Conservation (phyloP, 2,888 invertebrate genomes). For the Mythimna albipuncta region DNA sequence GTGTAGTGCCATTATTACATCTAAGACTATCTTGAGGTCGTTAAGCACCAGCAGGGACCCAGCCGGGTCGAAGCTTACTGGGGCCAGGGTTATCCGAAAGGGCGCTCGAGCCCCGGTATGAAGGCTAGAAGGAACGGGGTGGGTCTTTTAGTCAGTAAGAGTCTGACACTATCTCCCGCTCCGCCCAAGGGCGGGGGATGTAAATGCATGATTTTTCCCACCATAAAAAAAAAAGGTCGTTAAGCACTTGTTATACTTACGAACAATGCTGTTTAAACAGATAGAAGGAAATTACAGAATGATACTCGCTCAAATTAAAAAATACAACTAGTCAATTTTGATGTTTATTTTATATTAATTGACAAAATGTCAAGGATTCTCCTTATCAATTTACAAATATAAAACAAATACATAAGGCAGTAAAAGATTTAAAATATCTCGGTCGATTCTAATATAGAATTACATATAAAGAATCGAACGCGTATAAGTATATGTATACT, state of each 20-base stretch:
- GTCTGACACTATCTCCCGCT: too few species aligned
- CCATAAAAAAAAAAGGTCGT: too few species aligned
- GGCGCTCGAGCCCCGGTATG: too few species aligned
- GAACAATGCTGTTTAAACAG: slow-evolving; percentile 16
- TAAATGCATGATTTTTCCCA: too few species aligned
- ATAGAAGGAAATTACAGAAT: not conserved
- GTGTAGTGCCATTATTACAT: slow-evolving; percentile 39
- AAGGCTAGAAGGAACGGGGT: too few species aligned
- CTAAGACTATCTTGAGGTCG: slow-evolving; percentile 44
- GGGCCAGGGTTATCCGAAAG: too few species aligned
- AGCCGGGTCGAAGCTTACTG: too few species aligned
- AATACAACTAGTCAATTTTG: slow-evolving; percentile 14
- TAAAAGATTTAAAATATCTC: slow-evolving; percentile 16
- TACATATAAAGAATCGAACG: slow-evolving; percentile 7
- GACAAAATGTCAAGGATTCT: slow-evolving; percentile 42
- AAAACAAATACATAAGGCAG: slow-evolving; percentile 23
- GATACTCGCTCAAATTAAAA: not conserved
- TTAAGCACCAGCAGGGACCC: too few species aligned
- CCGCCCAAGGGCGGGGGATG: too few species aligned
- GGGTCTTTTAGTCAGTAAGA: too few species aligned
- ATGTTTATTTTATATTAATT: slow-evolving; percentile 21
- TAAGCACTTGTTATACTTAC: slow-evolving; percentile 23
- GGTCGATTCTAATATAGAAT: slow-evolving; percentile 8
- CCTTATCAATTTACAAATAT: slow-evolving; percentile 44
- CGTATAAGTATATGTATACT: slow-evolving; percentile 3